Conservation (phyloP, 1,140 invertebrate species). For the Ips typographus region DNA sequence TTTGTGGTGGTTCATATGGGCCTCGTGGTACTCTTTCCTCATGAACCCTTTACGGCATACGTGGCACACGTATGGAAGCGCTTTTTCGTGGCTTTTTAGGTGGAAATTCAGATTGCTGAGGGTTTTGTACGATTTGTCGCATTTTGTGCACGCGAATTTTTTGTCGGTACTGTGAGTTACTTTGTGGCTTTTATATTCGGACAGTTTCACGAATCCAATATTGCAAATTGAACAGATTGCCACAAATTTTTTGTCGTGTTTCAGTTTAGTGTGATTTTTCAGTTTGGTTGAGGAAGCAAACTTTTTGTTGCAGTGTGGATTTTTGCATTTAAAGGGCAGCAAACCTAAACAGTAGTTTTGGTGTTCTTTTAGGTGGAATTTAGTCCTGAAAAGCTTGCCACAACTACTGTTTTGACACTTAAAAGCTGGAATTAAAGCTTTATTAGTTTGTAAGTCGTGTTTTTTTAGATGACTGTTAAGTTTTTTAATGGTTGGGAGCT, state of each 20-base stretch:
- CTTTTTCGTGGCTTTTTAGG: slow-evolving; percentile 46
- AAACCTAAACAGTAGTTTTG: slow-evolving; percentile 45
- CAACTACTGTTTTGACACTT: slow-evolving; percentile 33
- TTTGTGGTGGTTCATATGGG: slow-evolving; percentile 47
- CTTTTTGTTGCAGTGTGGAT: slow-evolving; percentile 44
- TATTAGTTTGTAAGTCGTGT: slow-evolving; percentile 17
- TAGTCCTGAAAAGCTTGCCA: slow-evolving; percentile 35
- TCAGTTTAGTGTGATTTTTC: slow-evolving; percentile 46
- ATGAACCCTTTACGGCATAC: slow-evolving; percentile 49
- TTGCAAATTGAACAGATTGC: slow-evolving; percentile 49
- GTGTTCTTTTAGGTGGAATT: slow-evolving; percentile 44
- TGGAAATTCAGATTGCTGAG: slow-evolving; percentile 50
- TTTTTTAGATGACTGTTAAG: slow-evolving; percentile 28
- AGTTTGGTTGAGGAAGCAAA: slow-evolving; percentile 46
- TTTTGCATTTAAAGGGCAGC: slow-evolving; percentile 45
- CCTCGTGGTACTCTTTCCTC: slow-evolving; percentile 48
- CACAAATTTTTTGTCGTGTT: slow-evolving; percentile 49
- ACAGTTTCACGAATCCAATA: slow-evolving; percentile 48
- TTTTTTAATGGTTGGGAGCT: slow-evolving; percentile 9
- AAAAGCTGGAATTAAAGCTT: slow-evolving; percentile 22
- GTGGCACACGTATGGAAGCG: slow-evolving; percentile 42
- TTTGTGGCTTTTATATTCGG: slow-evolving; percentile 48
- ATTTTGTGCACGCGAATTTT: slow-evolving; percentile 46
- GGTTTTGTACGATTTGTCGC: slow-evolving; percentile 49
- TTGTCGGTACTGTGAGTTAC: slow-evolving; percentile 46